These are phyloP conservation scores for Syrista parreyssii DNA, from an alignment of 2,888 invertebrate species.

Conservation along the genomic window DNA sequence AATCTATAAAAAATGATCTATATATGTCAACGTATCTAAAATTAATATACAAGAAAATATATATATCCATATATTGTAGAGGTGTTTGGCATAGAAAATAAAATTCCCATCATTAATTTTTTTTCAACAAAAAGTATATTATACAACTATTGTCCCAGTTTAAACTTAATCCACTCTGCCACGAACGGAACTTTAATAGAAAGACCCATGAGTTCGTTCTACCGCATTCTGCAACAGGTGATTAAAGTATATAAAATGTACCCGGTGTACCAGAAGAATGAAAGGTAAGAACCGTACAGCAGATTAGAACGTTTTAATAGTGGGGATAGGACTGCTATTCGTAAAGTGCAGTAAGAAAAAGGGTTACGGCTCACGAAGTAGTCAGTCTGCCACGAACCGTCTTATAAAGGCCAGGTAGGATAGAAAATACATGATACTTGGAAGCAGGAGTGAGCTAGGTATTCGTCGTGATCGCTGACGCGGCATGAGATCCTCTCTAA, in stretches of 20 bases:
- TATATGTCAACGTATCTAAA: too few relatives aligned
- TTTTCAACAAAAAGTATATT: background rate
- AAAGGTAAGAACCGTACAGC: background rate
- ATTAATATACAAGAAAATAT: too few relatives aligned
- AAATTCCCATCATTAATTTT: background rate
- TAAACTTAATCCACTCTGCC: background rate
- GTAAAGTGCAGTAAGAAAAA: background rate
- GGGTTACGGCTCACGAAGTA: background rate
- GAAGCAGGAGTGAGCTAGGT: background rate
- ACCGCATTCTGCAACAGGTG: background rate
- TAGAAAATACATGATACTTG: background rate
- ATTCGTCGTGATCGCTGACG: constrained; percentile 11
- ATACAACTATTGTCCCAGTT: background rate
- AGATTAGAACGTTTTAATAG: background rate
- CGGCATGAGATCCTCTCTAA: constrained; percentile 43
- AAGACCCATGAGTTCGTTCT: background rate
- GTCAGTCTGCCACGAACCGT: background rate
- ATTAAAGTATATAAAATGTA: background rate
- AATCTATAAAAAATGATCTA: too few relatives aligned
- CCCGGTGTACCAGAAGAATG: background rate
- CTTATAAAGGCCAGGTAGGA: background rate
- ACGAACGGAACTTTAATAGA: background rate
- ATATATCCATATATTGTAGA: too few relatives aligned
- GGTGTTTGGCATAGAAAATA: background rate
- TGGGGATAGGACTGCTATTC: background rate